Evolutionary conservation across 2,797 vertebrate species (phyloP).

Genomic region (Fistularia commersonii): DNA sequence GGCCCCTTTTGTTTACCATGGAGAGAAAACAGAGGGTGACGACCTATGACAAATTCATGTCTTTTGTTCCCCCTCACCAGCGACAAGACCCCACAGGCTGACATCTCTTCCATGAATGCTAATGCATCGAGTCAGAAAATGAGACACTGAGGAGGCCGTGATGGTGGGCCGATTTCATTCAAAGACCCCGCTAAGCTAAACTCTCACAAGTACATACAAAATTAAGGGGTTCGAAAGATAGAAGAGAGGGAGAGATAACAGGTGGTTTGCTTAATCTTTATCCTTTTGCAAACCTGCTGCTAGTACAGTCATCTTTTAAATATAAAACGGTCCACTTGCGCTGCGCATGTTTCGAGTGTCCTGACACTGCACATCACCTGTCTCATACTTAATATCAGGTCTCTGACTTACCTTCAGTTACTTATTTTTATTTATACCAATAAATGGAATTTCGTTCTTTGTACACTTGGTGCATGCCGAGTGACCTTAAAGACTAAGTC

Average conservation of each 20-base stretch:
- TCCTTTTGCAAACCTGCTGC: neutral
- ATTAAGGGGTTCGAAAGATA: neutral
- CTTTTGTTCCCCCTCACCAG: slow-evolving; percentile 28
- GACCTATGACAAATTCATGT: slow-evolving; percentile 32
- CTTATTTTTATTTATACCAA: neutral
- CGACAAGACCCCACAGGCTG: slow-evolving; percentile 28
- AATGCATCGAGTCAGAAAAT: slow-evolving; percentile 21
- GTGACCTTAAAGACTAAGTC: neutral
- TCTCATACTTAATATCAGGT: neutral
- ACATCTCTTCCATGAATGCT: slow-evolving; percentile 19
- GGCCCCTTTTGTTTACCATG: slow-evolving; percentile 4
- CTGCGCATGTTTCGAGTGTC: neutral
- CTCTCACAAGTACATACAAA: slow-evolving; percentile 5
- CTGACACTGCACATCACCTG: neutral
- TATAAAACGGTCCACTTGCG: neutral
- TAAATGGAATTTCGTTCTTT: neutral
- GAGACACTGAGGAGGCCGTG: slow-evolving; percentile 2
- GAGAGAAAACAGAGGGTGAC: slow-evolving; percentile 11
- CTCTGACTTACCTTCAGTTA: neutral
- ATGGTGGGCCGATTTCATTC: slow-evolving; percentile 10
- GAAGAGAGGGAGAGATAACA: too few relatives aligned
- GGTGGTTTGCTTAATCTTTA: too few relatives aligned
- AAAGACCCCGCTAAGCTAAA: slow-evolving; percentile 10
- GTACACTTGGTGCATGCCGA: neutral
- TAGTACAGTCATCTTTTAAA: neutral